Conservation (phyloP, 2,113 vertebrate species). For the Dermatemys mawii region DNA sequence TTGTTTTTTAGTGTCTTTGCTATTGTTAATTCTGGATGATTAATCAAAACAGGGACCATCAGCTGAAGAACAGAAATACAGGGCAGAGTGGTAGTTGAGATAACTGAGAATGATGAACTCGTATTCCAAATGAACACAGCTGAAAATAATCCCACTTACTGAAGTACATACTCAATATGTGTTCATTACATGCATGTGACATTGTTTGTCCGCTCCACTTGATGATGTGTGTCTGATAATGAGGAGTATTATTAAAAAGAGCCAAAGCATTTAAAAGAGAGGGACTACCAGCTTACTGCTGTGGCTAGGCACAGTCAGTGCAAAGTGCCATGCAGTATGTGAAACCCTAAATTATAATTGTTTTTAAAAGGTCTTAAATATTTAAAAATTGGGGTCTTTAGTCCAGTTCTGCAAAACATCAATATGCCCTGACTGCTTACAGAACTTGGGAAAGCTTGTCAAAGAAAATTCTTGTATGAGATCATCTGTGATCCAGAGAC, state of each 20-base stretch:
- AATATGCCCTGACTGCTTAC: not conserved
- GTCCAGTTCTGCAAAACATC: not conserved
- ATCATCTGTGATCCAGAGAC: not conserved
- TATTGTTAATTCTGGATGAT: not conserved
- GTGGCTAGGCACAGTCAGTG: not conserved
- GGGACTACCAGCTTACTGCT: not conserved
- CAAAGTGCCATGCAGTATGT: not conserved
- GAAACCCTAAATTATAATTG: not conserved
- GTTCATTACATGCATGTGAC: not conserved
- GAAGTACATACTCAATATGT: fast-evolving
- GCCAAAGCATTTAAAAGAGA: not conserved
- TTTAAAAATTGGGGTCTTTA: not conserved
- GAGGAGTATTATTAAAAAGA: not conserved
- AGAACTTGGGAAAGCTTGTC: not conserved
- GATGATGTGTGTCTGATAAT: not conserved
- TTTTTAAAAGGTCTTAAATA: not conserved
- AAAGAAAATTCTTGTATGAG: not conserved
- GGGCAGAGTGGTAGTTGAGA: not conserved
- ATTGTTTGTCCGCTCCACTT: not conserved
- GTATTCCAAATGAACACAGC: not conserved
- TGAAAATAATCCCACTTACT: not conserved
- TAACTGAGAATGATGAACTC: not conserved
- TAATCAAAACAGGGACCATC: not conserved
- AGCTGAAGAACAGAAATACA: not conserved
- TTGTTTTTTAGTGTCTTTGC: not conserved